phyloP scores from a whole-genome alignment of 2,888 invertebrate genomes.

The Orchestes rusci region DNA sequence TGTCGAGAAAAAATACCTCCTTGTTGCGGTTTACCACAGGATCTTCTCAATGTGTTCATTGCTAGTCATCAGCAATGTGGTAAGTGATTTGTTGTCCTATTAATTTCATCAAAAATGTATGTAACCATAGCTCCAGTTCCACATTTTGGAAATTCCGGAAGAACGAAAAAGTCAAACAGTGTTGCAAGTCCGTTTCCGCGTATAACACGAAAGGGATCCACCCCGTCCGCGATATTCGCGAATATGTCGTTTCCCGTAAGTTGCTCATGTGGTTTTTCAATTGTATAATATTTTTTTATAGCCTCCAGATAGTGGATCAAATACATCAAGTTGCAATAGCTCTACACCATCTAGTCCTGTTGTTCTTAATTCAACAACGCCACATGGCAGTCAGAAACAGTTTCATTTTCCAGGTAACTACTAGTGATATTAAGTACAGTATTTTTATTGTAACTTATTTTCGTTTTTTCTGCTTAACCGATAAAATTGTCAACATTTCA shows the following conservation, averaged over 20 bases:
- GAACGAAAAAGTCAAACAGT: conserved; percentile 36
- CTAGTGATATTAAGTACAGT: not conserved
- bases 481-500: no score
- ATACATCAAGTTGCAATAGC: conserved; percentile 93
- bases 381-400: conserved; percentile 48
- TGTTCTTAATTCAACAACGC: conserved; percentile 45
- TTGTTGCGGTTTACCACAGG: conserved; percentile 84
- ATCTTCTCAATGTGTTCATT: conserved; percentile 75
- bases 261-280: conserved; percentile 15
- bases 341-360: conserved; percentile 95
- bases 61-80: no score
- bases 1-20: conserved; percentile 89
- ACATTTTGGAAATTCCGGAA: no score
- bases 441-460: not conserved
- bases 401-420: conserved; percentile 70
- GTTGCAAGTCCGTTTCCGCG: conserved; percentile 40
- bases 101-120: no score
- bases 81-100: no score
- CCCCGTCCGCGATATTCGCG: conserved; percentile 51
- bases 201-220: conserved; percentile 45
- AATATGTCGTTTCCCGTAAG: conserved; percentile 52
- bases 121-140: no score
- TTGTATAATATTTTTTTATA: conserved; percentile 35
- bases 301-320: conserved; percentile 84
- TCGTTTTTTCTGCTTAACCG: not conserved